Evolutionary conservation across 1,140 invertebrate genomes (phyloP).

Genomic region (Hestina assimilis): DNA sequence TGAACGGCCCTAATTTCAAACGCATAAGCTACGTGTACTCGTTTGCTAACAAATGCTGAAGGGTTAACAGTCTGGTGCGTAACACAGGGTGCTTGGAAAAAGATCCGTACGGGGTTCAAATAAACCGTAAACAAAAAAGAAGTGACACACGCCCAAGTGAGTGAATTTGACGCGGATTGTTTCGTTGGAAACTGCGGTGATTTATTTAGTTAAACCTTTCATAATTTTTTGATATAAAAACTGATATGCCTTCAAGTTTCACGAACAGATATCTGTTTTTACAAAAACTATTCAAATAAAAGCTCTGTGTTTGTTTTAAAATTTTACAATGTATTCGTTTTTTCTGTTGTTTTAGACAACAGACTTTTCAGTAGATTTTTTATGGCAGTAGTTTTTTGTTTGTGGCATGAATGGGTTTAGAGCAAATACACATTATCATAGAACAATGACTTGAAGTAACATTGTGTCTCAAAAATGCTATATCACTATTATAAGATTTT

Average conservation of each 20-base stretch:
- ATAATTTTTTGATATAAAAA: constrained; percentile 1
- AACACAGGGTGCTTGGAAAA: constrained; percentile 50
- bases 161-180: constrained; percentile 48
- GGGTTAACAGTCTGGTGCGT: constrained; percentile 71
- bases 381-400: no score
- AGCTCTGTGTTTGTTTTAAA: not conserved
- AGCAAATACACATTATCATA: no score
- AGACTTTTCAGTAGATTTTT: no score
- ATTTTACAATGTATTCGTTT: not conserved
- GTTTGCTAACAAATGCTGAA: constrained; percentile 56
- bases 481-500: no score
- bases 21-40: constrained; percentile 29
- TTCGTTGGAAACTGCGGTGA: constrained; percentile 13
- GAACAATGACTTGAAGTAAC: no score
- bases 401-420: no score
- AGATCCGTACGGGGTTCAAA: constrained; percentile 44
- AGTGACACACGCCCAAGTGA: constrained; percentile 32
- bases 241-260: constrained; percentile 5
- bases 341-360: no score
- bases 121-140: constrained; percentile 44
- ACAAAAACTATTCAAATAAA: not conserved
- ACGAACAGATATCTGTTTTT: not conserved
- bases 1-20: constrained; percentile 19
- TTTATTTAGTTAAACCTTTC: constrained; percentile 8
- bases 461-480: no score